Conservation (phyloP, 1,140 invertebrate genomes). For the Caerostris extrusa region DNA sequence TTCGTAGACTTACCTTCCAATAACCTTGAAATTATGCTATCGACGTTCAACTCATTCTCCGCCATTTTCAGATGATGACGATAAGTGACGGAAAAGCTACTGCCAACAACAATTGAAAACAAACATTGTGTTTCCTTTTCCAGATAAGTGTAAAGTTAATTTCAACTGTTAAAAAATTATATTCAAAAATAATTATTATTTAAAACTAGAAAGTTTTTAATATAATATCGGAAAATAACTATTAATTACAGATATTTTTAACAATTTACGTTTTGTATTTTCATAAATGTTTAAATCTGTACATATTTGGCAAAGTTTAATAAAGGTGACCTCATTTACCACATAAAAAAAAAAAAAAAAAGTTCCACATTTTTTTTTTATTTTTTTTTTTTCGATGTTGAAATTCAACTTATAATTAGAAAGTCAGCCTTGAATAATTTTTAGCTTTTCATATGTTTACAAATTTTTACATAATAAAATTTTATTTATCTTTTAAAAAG, state of each 20-base stretch:
- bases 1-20: slow-evolving; percentile 79
- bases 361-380: not conserved
- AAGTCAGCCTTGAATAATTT: no score
- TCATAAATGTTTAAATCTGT: not conserved
- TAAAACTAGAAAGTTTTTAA: no score
- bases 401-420: no score
- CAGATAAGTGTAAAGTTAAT: not conserved
- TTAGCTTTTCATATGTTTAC: no score
- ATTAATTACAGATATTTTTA: no score
- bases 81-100: slow-evolving; percentile 61
- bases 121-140: slow-evolving; percentile 48
- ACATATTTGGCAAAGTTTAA: not conserved
- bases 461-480: no score
- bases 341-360: not conserved
- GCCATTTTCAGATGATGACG: slow-evolving; percentile 78
- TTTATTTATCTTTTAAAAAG: no score
- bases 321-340: not conserved
- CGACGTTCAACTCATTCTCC: slow-evolving; percentile 79
- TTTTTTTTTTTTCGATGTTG: no score
- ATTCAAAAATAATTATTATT: no score
- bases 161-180: not conserved
- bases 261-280: no score
- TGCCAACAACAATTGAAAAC: slow-evolving; percentile 54
- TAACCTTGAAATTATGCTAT: slow-evolving; percentile 79
- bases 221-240: no score